Evolutionary conservation across 2,113 vertebrate species (phyloP), one percentile per base, ranked within the genome.

Genomic region (Brachypodius melanocephalos): DNA sequence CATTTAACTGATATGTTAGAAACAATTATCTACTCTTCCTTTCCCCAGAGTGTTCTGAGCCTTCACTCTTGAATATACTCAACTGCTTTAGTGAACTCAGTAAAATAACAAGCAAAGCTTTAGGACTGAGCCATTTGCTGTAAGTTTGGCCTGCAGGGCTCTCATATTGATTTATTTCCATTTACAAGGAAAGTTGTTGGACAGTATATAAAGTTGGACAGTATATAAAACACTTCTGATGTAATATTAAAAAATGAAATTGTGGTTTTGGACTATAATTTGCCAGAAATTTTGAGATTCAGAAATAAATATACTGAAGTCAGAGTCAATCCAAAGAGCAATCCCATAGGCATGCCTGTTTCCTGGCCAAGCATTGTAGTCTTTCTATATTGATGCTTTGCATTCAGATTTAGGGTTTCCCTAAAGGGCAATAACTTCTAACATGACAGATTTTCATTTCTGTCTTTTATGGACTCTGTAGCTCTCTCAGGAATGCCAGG

Each of bases 321-420:
- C 78, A 88, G 58, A 83, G 71, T 74, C 67, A 88, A 76, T 93
- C 85, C 71, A 80, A 54, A 89, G 96, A 96, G 46, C 55, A 93
- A 45, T 88, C 90, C 49, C 79, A 54, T 7, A 85, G 67, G 67
- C 62, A 58, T 66, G 67, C 10, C 74, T 79, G 57, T 87, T 92
- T 92, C 43, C 68, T 16, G 9, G 48, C 78, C 90, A 84, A 32
- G 67, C 68, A 74, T 42, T 83, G 82, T 86, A 63, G 59, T 73
- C 48, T 71, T 88, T 66, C 55, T 67, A 18, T 63, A 52, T 19
- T 91, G 26, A 66, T 4, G 15, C 34, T 90, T 83, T 69, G 42
- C 38, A 3, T 71, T 88, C 72, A 57, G 17, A 71, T 88, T 93
- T 67, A 85, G 81, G 80, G 14, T 81, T 96, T 96, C 55, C 79